These are phyloP conservation scores for Philypnodon macrostomus DNA, from an alignment of 2,797 vertebrate genomes.

Conservation along the genomic window DNA sequence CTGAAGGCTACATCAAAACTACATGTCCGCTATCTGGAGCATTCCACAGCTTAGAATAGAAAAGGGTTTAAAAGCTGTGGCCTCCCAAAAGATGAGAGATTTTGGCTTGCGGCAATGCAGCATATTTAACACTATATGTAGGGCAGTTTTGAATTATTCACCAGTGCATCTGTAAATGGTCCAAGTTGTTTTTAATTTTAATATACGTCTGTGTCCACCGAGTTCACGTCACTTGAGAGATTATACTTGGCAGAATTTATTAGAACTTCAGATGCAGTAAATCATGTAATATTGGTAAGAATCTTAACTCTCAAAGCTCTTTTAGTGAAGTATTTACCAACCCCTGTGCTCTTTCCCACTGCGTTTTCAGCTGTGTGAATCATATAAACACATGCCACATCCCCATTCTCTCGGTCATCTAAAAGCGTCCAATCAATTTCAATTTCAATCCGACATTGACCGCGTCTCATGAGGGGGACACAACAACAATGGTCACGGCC, in stretches of 20 bases:
- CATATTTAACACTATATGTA: constrained; percentile 70
- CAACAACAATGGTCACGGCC: constrained; percentile 65
- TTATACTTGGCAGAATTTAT: background rate
- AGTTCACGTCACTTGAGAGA: constrained; percentile 23
- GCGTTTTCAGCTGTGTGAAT: constrained; percentile 41
- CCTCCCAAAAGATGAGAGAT: constrained; percentile 56
- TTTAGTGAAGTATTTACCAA: background rate
- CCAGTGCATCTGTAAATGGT: constrained; percentile 63
- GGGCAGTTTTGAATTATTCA: constrained; percentile 71
- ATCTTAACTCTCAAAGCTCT: background rate
- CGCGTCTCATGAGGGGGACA: constrained; percentile 48
- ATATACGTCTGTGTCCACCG: constrained; percentile 43
- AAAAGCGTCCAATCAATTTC: constrained; percentile 72
- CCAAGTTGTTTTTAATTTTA: constrained; percentile 65
- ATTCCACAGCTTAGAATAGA: constrained; percentile 42
- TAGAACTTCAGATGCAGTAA: too few relatives aligned
- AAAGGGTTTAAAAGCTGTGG: constrained; percentile 59
- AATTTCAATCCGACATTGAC: constrained; percentile 74
- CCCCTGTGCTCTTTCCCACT: constrained; percentile 7
- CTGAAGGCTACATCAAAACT: constrained; percentile 31
- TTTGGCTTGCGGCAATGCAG: constrained; percentile 62
- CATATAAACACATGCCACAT: constrained; percentile 26
- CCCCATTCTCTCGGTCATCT: constrained; percentile 56
- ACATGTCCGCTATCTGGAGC: constrained; percentile 36
- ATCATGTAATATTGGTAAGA: background rate